phyloP scores from a whole-genome alignment of 2,888 invertebrate species.

The Melanostoma mellinum region DNA sequence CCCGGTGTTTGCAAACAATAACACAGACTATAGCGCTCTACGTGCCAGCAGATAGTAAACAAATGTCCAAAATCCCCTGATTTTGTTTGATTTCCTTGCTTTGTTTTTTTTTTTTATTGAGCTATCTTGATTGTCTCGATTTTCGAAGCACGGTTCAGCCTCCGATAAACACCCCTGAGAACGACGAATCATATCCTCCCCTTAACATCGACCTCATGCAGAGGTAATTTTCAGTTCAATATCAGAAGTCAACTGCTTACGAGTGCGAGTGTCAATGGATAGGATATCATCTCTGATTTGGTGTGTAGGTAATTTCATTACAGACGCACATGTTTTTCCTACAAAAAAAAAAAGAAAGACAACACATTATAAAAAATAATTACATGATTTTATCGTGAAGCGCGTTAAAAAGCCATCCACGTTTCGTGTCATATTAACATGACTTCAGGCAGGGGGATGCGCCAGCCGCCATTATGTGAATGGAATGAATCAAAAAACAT shows the following conservation, averaged over 20 bases:
- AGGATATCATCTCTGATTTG: constrained; percentile 36
- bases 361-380: constrained; percentile 67
- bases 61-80: constrained; percentile 36
- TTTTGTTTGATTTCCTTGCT: constrained; percentile 6
- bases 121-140: constrained; percentile 55
- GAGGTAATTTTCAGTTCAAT: constrained; percentile 70
- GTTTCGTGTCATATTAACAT: constrained; percentile 56
- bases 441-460: constrained; percentile 32
- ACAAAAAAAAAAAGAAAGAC: constrained; percentile 26
- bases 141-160: constrained; percentile 45
- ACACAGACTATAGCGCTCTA: constrained; percentile 35
- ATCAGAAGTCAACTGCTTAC: constrained; percentile 63
- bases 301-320: constrained; percentile 29
- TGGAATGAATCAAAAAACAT: constrained; percentile 48
- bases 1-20: constrained; percentile 68
- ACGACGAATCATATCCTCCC: constrained; percentile 54
- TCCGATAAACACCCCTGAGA: constrained; percentile 61
- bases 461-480: constrained; percentile 36
- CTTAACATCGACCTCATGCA: constrained; percentile 59
- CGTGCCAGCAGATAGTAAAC: constrained; percentile 41
- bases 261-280: constrained; percentile 44
- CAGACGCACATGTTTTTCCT: constrained; percentile 46
- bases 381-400: constrained; percentile 65
- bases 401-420: constrained; percentile 69
- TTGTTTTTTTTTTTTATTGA: constrained; percentile 52